Percentiles rank a stretch among this genome's conserved stretches.
Conservation (phyloP, 1,140 invertebrate species). For the Catajapyx aquilonaris region DNA sequence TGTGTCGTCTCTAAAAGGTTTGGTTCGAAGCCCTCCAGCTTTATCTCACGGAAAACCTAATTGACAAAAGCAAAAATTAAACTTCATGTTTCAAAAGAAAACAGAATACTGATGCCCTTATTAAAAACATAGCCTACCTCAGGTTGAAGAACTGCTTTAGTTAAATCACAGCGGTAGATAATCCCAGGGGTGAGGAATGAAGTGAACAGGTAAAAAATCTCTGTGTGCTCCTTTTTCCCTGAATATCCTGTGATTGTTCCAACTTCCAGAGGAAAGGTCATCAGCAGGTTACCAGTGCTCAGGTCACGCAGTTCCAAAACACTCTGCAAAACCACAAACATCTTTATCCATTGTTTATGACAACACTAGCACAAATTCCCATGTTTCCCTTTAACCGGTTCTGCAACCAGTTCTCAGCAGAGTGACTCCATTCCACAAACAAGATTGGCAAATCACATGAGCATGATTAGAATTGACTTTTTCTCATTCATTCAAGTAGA, state of each 20-base stretch:
- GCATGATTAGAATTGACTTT: too few relatives aligned
- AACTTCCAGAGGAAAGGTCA: slow-evolving; percentile 56
- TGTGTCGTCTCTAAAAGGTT: slow-evolving; percentile 65
- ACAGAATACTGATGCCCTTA: slow-evolving; percentile 8
- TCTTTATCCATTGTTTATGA: too few relatives aligned
- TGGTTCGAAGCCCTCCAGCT: slow-evolving; percentile 63
- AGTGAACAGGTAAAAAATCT: slow-evolving; percentile 85
- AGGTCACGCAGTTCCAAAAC: slow-evolving; percentile 62
- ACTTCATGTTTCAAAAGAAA: slow-evolving; percentile 7
- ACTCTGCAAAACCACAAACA: slow-evolving; percentile 34
- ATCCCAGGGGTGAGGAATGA: slow-evolving; percentile 82
- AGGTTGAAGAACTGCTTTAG: slow-evolving; percentile 33
- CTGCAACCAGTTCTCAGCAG: too few relatives aligned
- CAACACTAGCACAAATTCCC: too few relatives aligned
- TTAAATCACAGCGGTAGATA: slow-evolving; percentile 73
- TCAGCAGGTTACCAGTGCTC: slow-evolving; percentile 43
- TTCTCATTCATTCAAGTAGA: too few relatives aligned
- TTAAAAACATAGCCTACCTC: slow-evolving; percentile 27
- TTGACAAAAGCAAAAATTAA: slow-evolving; percentile 18
- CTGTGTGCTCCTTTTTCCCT: slow-evolving; percentile 60
- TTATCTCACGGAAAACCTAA: slow-evolving; percentile 62
- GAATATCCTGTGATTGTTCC: slow-evolving; percentile 68
- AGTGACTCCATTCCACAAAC: too few relatives aligned
- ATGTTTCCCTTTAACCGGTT: too few relatives aligned
- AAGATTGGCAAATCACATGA: too few relatives aligned